These are phyloP conservation scores for Bibio marci DNA, from an alignment of 2,888 invertebrate genomes.

Conservation along the genomic window DNA sequence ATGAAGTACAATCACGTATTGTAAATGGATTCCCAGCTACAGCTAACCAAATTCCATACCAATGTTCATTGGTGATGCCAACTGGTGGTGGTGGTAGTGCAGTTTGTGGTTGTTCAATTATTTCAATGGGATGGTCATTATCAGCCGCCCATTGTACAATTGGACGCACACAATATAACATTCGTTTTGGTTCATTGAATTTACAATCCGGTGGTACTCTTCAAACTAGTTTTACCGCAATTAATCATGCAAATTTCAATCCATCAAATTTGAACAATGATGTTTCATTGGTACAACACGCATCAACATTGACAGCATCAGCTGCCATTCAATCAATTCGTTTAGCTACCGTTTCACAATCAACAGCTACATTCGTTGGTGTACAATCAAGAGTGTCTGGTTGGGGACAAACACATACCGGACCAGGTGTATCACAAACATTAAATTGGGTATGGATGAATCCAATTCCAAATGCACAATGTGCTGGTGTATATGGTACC, in stretches of 20 bases:
- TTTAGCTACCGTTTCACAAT: not conserved
- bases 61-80: not conserved
- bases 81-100: not conserved
- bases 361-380: not conserved
- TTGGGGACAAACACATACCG: not conserved
- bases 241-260: conserved; percentile 1
- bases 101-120: conserved; percentile 1
- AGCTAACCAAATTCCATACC: not conserved
- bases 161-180: not conserved
- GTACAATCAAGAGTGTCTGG: not conserved
- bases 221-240: not conserved
- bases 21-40: not conserved
- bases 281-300: not conserved
- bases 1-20: not conserved
- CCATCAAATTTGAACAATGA: not conserved
- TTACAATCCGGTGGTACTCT: not conserved
- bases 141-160: conserved; percentile 1
- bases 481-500: not conserved
- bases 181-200: not conserved
- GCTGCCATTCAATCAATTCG: not conserved
- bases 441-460: not conserved
- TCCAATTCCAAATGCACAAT: not conserved
- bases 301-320: not conserved
- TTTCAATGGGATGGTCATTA: not conserved
- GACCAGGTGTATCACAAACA: not conserved